Evolutionary conservation across 2,113 vertebrate species (phyloP), one percentile per base, ranked within the genome.

Genomic region (Gymnobelideus leadbeateri): DNA sequence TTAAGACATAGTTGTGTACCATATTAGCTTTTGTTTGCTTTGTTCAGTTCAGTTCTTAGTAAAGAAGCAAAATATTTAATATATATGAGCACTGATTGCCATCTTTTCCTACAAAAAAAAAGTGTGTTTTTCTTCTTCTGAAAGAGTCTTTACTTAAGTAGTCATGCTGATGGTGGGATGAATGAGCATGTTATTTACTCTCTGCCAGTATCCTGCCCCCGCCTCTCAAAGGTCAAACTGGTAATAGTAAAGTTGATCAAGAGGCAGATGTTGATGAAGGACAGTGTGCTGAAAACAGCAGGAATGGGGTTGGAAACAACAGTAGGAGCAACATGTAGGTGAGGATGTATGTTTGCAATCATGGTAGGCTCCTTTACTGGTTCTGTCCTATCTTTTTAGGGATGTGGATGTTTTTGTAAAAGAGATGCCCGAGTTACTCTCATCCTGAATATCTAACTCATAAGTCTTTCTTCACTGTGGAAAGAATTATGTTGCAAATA

Each of bases 101-200:
- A 23, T 84, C 14, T 84, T 84, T 43, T 84, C 7, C 37, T 23
- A 2, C n/a, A n/a, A 77, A n/a, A 52, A n/a, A 52, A 84, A 23
- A 21, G 6, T n/a, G 5, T 77, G 37, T 84, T 77, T 84, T 84
- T 84, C 31, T 31, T 68, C n/a, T 84, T 84, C 68, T 23, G 19
- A 43, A 84, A 77, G 68, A 43, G 16, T 21, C 57, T 84, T 43
- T 84, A 43, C 37, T 43, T 84, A 84, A 84, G n/a, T 84, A 84
- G 68, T 19, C n/a, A 43, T 84, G 5, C 1, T 1, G 52, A 94
- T 95, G 7, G 0, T 93, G 37, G 91, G 26, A 51, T 94, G 68
- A 84, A 92, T 21, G 14, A 77, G 25, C 97, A 57, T 97, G 93
- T 94, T 77, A 19, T n/a, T 77, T n/a, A 37, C 16, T 77, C 55